A percentile compares a stretch with the other conserved stretches of the same genome.
Conservation (phyloP, 23 tunicate genomes). For the Trididemnum nubilum region DNA sequence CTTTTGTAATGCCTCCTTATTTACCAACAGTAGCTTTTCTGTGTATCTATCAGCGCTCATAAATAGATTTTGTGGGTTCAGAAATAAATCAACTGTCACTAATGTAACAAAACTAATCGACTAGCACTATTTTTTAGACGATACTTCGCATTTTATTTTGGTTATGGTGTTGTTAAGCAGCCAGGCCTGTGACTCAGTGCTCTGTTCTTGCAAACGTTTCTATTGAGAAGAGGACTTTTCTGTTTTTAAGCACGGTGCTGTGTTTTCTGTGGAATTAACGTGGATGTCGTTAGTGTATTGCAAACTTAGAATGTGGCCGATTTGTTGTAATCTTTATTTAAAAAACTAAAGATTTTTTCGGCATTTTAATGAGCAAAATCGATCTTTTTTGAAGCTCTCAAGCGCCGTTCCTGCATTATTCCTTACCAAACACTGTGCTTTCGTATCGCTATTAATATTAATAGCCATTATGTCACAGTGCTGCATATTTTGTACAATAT, state of each 20-base stretch:
- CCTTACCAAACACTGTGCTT: neutral
- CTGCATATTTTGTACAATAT: neutral
- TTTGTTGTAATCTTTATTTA: neutral
- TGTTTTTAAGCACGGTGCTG: neutral
- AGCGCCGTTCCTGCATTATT: neutral
- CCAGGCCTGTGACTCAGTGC: neutral
- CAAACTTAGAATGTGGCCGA: neutral
- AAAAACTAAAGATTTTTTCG: neutral
- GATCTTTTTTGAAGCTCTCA: too few species aligned
- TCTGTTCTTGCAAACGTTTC: neutral
- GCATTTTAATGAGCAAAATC: neutral
- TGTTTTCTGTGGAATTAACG: neutral
- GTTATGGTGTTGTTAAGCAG: neutral
- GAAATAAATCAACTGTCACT: too few species aligned
- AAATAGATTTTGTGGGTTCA: too few species aligned
- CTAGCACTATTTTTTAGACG: too few species aligned
- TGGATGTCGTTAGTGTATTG: neutral
- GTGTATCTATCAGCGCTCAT: too few species aligned
- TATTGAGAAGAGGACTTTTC: too few species aligned
- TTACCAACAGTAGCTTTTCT: too few species aligned
- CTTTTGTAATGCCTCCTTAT: too few species aligned
- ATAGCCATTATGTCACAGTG: neutral
- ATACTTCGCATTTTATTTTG: neutral
- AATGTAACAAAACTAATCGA: too few species aligned
- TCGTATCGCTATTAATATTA: too few species aligned